These are phyloP conservation scores for Stomatorhinus walkeri DNA, from an alignment of 2,797 vertebrate species.

Conservation along the genomic window DNA sequence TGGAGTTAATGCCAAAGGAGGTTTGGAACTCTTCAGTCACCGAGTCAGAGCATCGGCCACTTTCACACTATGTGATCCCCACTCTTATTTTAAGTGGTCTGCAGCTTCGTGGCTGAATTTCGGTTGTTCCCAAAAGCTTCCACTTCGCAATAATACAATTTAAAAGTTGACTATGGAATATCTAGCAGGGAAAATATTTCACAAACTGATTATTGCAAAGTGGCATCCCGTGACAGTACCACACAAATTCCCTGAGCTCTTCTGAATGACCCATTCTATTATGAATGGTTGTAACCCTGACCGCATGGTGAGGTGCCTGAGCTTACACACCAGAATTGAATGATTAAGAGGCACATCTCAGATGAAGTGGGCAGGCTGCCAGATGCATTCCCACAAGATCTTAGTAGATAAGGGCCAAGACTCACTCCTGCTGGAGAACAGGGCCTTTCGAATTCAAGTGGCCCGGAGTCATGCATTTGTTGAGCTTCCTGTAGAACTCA, in stretches of 20 bases:
- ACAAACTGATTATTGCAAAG: background rate
- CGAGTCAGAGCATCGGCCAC: background rate
- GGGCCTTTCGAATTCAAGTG: background rate
- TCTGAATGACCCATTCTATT: background rate
- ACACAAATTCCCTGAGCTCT: background rate
- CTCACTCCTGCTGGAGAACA: background rate
- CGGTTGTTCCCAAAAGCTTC: background rate
- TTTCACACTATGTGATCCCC: background rate
- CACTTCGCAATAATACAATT: background rate
- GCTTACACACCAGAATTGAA: background rate
- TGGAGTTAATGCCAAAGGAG: background rate
- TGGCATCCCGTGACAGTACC: background rate
- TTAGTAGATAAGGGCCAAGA: background rate
- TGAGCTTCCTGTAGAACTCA: background rate
- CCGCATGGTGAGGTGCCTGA: background rate
- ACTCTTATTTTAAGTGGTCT: background rate
- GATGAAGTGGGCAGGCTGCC: background rate
- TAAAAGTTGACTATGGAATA: background rate
- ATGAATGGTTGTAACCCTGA: background rate
- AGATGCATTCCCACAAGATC: background rate
- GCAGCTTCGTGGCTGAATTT: background rate
- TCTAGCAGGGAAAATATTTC: background rate
- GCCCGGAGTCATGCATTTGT: background rate
- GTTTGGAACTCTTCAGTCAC: background rate
- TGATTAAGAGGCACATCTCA: background rate